phyloP scores from a whole-genome alignment of 2,113 vertebrate genomes.

The Ifrita kowaldi region DNA sequence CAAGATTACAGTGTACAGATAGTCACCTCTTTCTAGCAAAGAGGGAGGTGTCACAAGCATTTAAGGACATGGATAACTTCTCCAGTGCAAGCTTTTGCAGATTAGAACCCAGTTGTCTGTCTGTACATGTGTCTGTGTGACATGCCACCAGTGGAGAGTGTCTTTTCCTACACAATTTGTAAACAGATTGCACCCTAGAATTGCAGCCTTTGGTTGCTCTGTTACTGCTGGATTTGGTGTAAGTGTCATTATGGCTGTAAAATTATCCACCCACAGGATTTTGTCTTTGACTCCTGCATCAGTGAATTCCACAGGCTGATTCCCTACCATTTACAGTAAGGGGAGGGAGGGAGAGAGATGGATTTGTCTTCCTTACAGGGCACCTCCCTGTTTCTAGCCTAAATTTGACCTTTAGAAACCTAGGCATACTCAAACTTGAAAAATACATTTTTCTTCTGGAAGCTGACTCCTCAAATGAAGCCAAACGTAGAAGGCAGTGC shows the following conservation, averaged over 20 bases:
- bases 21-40: neutral
- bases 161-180: neutral
- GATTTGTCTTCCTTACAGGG: neutral
- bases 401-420: neutral
- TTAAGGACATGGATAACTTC: neutral
- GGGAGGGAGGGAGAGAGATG: neutral
- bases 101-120: neutral
- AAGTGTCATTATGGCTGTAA: neutral
- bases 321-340: conserved; percentile 4
- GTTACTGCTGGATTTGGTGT: neutral
- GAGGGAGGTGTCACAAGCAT: neutral
- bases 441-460: neutral
- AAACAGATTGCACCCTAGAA: neutral
- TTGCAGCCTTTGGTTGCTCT: neutral
- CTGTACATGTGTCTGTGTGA: neutral
- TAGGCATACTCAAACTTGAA: neutral
- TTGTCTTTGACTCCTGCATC: conserved; percentile 20
- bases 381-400: conserved; percentile 3
- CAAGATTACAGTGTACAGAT: neutral
- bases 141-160: neutral
- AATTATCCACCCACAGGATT: neutral
- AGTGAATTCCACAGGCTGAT: neutral
- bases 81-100: neutral
- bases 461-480: neutral
- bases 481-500: neutral